phyloP scores from a whole-genome alignment of 1,140 invertebrate genomes.

The Littorina saxatilis region DNA sequence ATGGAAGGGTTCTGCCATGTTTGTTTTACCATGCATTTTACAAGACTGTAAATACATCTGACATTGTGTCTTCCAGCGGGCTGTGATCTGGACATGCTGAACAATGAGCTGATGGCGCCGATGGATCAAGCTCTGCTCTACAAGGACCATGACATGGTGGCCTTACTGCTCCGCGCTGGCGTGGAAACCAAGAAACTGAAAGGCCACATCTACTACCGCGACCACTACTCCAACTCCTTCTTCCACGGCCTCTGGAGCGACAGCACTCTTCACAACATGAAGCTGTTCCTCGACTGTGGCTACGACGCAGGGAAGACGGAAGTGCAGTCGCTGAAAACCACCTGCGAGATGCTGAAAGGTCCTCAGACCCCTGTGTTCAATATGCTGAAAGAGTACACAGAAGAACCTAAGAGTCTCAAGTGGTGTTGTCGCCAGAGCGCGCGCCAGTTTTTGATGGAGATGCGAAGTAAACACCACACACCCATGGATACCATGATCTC shows the following conservation, averaged over 20 bases:
- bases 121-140: conserved; percentile 41
- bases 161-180: conserved; percentile 44
- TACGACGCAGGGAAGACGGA: background rate
- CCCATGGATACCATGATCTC: conserved; percentile 3
- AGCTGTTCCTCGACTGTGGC: conserved; percentile 38
- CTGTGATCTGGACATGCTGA: conserved; percentile 42
- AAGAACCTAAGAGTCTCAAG: background rate
- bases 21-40: too few relatives aligned
- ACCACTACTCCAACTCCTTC: conserved; percentile 45
- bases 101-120: conserved; percentile 44
- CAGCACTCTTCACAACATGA: conserved; percentile 37
- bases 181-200: conserved; percentile 42
- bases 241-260: conserved; percentile 41
- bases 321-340: background rate
- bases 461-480: background rate
- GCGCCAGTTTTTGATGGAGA: background rate
- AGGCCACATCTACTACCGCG: conserved; percentile 39
- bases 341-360: background rate
- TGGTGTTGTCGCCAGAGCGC: background rate
- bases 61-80: conserved; percentile 33
- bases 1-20: too few relatives aligned
- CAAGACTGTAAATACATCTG: too few relatives aligned
- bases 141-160: conserved; percentile 36
- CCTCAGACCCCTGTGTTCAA: too few relatives aligned
- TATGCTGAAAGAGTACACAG: background rate